These are phyloP conservation scores for Babylonia areolata DNA, from an alignment of 1,140 invertebrate genomes.

Conservation along the genomic window DNA sequence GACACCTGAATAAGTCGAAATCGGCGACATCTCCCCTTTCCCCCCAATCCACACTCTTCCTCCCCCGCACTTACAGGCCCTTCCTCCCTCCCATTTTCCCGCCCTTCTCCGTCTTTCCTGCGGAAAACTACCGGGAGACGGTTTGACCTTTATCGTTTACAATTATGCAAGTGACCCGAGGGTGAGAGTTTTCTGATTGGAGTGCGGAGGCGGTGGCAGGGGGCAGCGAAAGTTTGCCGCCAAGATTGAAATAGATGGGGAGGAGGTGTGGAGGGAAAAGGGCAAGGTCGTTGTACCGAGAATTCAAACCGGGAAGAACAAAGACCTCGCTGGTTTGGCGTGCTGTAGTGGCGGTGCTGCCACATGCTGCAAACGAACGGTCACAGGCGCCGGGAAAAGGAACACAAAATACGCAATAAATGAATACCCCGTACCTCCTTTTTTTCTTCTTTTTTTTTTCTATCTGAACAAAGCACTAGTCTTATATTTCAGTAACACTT, in stretches of 20 bases:
- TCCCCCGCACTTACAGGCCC: not conserved
- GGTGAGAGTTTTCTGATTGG: not conserved
- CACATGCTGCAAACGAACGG: no score
- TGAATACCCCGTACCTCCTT: no score
- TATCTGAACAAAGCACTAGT: no score
- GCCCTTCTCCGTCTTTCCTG: not conserved
- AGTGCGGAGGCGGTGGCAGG: not conserved
- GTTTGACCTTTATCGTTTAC: not conserved
- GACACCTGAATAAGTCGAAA: no score
- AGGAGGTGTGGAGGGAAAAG: not conserved
- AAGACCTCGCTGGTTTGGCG: not conserved
- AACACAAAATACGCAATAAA: no score
- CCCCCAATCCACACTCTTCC: not conserved
- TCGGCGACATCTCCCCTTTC: no score
- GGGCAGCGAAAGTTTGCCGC: not conserved
- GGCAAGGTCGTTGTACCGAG: not conserved
- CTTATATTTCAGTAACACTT: no score
- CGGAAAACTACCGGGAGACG: not conserved
- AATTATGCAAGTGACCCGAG: not conserved
- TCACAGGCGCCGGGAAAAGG: no score
- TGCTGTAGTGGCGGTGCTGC: no score
- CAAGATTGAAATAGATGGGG: conserved; percentile 3
- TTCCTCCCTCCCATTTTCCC: not conserved
- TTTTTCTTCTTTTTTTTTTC: no score
- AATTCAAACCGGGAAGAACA: not conserved